These are phyloP conservation scores for Chaetura pelagica DNA, from an alignment of 2,113 vertebrate genomes.

Conservation along the genomic window DNA sequence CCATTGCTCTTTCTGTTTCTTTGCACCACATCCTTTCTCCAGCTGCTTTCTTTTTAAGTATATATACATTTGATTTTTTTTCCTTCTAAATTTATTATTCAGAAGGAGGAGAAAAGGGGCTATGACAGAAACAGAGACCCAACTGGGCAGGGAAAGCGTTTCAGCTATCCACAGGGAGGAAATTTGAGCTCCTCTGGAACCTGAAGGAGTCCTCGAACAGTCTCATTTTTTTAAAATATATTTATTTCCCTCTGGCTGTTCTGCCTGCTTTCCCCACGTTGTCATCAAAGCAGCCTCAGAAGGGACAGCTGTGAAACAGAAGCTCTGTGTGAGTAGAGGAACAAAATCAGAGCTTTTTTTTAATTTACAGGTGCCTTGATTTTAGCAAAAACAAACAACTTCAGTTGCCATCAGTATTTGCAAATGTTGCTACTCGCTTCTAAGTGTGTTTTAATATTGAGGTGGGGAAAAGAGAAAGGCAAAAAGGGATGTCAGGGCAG, in stretches of 20 bases:
- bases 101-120: not conserved
- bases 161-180: slow-evolving; percentile 28
- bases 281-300: slow-evolving; percentile 45
- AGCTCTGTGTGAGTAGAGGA: not conserved
- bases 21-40: not conserved
- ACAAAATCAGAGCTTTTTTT: not conserved
- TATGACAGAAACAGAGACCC: slow-evolving; percentile 16
- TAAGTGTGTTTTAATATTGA: not conserved
- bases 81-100: not conserved
- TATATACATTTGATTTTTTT: not conserved
- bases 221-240: slow-evolving; percentile 52
- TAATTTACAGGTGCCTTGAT: not conserved
- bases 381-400: not conserved
- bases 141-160: slow-evolving; percentile 26
- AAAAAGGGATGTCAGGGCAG: not conserved
- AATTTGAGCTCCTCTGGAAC: slow-evolving; percentile 52
- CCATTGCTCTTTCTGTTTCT: not conserved
- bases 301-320: not conserved
- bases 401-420: not conserved
- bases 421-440: not conserved
- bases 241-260: slow-evolving; percentile 20
- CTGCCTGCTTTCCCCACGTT: slow-evolving; percentile 60
- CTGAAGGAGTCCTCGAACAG: slow-evolving; percentile 20
- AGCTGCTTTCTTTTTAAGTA: not conserved
- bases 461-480: not conserved